Evolutionary conservation across 2,888 invertebrate species (phyloP).

Genomic region (Erynnis tages): DNA sequence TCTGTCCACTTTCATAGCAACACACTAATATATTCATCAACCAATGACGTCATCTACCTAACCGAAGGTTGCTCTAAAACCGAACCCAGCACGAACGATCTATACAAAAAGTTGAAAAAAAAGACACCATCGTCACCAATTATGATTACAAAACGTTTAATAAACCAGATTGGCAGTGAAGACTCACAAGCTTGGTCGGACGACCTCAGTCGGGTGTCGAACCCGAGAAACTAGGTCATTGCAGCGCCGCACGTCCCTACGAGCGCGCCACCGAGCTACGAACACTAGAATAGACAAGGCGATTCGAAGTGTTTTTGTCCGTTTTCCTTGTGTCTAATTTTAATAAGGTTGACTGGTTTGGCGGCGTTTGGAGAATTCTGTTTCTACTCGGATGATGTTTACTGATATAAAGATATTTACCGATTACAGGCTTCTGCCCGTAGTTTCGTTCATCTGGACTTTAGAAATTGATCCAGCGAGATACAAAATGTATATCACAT

Average conservation of each 20-base stretch:
- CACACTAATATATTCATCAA: not conserved
- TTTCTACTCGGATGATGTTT: no score
- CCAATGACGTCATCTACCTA: not conserved
- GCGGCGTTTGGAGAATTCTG: not conserved
- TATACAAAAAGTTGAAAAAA: constrained; percentile 14
- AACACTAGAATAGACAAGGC: constrained; percentile 30
- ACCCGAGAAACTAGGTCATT: constrained; percentile 73
- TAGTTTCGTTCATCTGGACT: no score
- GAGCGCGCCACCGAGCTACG: constrained; percentile 37
- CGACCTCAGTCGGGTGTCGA: constrained; percentile 73
- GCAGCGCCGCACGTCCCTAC: constrained; percentile 61
- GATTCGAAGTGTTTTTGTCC: constrained; percentile 9
- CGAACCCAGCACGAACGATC: constrained; percentile 1
- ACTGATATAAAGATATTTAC: no score
- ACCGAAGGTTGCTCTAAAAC: constrained; percentile 17
- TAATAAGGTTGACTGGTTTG: constrained; percentile 16
- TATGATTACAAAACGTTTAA: constrained; percentile 28
- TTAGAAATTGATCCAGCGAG: no score
- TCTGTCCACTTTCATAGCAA: not conserved
- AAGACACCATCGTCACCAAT: constrained; percentile 24
- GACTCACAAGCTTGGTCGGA: constrained; percentile 33
- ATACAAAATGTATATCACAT: no score
- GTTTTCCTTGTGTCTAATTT: constrained; percentile 27
- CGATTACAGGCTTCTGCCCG: no score
- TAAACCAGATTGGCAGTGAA: constrained; percentile 34